Evolutionary conservation across 2,888 invertebrate genomes (phyloP), one percentile per base, ranked within the genome.

Genomic region (Scaptomyza parva): DNA sequence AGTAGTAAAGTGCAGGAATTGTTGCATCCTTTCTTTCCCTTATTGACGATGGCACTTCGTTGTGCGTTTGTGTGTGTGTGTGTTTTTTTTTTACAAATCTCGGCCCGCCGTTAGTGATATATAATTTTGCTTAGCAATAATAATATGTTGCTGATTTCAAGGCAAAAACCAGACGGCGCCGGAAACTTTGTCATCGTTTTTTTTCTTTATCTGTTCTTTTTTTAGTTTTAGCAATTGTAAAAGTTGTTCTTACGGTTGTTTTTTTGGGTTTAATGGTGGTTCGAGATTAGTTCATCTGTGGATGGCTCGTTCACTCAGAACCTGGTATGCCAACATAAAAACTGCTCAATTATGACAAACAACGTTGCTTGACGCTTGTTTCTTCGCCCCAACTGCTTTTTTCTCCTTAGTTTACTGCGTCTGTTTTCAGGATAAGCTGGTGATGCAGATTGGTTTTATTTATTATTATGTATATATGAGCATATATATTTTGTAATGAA

Each of bases 301-400:
- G 47, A 63, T 39, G 44, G 53, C 50, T 48, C 48, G 45, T 53
- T 58, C 62, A 57, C 41, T 54, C 69, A 50, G 58, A 57, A 72
- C 64, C 61, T 58, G 62, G 64, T 60, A 75, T 81, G 77, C 80
- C 74, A 84, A 71, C 79, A 75, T 66, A 73, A 78, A 86, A 74
- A 86, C 86, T 85, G 78, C 86, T 83, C 86, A 85, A 85, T 85
- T 86, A 85, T 85, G 86, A 86, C 88, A 86, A 85, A 86, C 83
- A 88, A 67, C 84, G 76, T 68, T 65, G 77, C 55, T 59, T 52
- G 73, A 71, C 72, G 72, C 55, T 69, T 67, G 61, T 62, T 66
- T 66, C 58, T 52, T 53, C 39, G 68, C 40, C 40, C 51, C 50
- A 51, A 41, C 63, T 43, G 24, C 24, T 5, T 26, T 1, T 14